These are phyloP conservation scores for Apis laboriosa DNA, from an alignment of 1,140 invertebrate genomes.

Conservation along the genomic window DNA sequence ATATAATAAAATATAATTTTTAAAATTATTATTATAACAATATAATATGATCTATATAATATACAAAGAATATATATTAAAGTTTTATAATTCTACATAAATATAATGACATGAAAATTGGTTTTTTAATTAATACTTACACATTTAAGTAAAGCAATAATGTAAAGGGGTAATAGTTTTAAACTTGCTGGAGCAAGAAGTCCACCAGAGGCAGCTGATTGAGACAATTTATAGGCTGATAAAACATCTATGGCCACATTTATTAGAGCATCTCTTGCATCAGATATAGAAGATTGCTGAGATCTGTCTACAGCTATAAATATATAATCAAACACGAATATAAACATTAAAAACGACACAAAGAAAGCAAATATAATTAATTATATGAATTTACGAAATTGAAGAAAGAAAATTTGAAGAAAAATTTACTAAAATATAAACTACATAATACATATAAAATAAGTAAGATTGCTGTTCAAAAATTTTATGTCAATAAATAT, in stretches of 20 bases:
- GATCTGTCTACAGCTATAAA: slow-evolving; percentile 94
- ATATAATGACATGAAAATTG: not conserved
- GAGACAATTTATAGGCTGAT: slow-evolving; percentile 88
- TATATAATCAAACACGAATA: not conserved
- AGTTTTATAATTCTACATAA: not conserved
- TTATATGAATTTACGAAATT: too few relatives aligned
- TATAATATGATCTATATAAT: not conserved
- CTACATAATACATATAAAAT: too few relatives aligned
- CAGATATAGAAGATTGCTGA: slow-evolving; percentile 90
- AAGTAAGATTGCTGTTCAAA: too few relatives aligned
- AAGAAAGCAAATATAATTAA: too few relatives aligned
- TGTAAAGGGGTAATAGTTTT: slow-evolving; percentile 92
- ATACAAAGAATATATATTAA: not conserved
- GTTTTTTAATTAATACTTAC: slow-evolving; percentile 81
- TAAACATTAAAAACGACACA: too few relatives aligned
- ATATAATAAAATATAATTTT: too few relatives aligned
- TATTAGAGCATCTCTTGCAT: slow-evolving; percentile 97
- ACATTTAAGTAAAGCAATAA: slow-evolving; percentile 95
- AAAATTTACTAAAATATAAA: too few relatives aligned
- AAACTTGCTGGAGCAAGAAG: slow-evolving; percentile 89
- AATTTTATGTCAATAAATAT: too few relatives aligned
- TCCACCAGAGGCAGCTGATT: slow-evolving; percentile 85
- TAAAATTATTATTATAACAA: too few relatives aligned
- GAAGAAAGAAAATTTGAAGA: too few relatives aligned
- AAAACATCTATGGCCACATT: slow-evolving; percentile 97